Conservation (phyloP, 2,113 vertebrate species). For the Pelecanus crispus region DNA sequence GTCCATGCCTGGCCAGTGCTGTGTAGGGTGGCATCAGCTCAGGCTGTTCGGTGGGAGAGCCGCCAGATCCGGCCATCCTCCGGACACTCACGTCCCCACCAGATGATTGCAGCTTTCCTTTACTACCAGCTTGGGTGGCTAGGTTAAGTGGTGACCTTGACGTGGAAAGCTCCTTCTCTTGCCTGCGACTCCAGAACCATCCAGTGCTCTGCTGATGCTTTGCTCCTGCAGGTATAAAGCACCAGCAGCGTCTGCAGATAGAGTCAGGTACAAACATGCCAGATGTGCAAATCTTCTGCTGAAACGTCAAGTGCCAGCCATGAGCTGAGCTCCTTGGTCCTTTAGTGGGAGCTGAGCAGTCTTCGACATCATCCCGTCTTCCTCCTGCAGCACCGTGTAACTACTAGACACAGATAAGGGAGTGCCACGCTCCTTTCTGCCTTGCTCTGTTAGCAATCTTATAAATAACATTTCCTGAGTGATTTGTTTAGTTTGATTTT, state of each 20-base stretch:
- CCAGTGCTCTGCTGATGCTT: neutral
- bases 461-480: neutral
- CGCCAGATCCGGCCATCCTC: accelerated
- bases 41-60: neutral
- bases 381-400: neutral
- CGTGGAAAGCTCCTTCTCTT: neutral
- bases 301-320: neutral
- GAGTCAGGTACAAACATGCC: neutral
- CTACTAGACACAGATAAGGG: neutral
- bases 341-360: neutral
- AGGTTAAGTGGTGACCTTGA: neutral
- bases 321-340: neutral
- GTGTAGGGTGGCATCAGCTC: neutral
- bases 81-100: neutral
- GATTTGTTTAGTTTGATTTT: neutral
- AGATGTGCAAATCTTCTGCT: neutral
- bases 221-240: neutral
- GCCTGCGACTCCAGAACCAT: neutral
- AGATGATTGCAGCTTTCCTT: neutral
- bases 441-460: neutral
- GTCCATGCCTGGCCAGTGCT: neutral
- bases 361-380: neutral
- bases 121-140: too few species aligned
- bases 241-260: neutral
- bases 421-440: neutral